Percentiles rank a stretch among this genome's conserved stretches.
These are phyloP conservation scores for Drosophila atripex DNA, from an alignment of 2,888 invertebrate genomes.

Conservation along the genomic window DNA sequence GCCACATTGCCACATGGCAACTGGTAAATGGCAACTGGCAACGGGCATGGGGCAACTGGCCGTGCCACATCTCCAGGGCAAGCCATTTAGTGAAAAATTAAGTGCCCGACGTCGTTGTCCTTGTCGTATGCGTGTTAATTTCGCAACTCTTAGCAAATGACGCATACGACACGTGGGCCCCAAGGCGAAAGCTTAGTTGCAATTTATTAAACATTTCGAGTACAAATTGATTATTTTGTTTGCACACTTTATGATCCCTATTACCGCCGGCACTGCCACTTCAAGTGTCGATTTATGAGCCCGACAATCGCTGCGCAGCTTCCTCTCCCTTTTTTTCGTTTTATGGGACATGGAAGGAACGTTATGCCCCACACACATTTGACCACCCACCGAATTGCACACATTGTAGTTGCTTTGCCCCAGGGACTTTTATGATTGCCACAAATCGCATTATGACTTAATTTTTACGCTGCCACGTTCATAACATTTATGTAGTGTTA, in stretches of 20 bases:
- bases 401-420: constrained; percentile 50
- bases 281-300: constrained; percentile 62
- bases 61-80: constrained; percentile 9
- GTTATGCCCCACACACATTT: constrained; percentile 6
- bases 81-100: constrained; percentile 76
- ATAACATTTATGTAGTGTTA: constrained; percentile 65
- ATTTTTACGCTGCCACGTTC: constrained; percentile 66
- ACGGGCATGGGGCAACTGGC: neutral
- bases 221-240: constrained; percentile 77
- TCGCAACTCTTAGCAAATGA: constrained; percentile 58
- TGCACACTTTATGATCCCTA: constrained; percentile 46
- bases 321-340: constrained; percentile 2
- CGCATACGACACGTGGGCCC: constrained; percentile 55
- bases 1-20: constrained; percentile 47
- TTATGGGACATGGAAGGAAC: constrained; percentile 31
- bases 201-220: constrained; percentile 69
- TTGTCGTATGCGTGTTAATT: constrained; percentile 72
- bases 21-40: constrained; percentile 7
- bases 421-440: constrained; percentile 36
- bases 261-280: constrained; percentile 20
- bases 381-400: constrained; percentile 24
- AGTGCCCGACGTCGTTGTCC: constrained; percentile 54
- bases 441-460: constrained; percentile 71
- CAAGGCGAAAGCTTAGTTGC: constrained; percentile 57
- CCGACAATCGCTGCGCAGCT: constrained; percentile 53